phyloP scores from a whole-genome alignment of 2,113 vertebrate genomes.

The Oxyura jamaicensis region DNA sequence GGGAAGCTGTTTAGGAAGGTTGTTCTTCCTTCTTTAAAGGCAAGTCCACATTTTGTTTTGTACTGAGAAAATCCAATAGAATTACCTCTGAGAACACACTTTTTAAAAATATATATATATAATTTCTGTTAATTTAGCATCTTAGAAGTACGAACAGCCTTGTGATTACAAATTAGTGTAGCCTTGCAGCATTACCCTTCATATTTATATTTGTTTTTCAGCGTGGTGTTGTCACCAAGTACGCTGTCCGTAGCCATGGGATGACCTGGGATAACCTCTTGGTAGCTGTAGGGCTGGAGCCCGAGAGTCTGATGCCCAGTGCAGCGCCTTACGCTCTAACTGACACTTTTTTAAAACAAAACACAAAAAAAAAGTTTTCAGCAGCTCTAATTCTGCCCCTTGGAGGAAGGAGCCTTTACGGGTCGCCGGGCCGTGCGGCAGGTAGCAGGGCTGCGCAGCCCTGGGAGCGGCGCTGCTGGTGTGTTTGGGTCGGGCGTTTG shows the following conservation, averaged over 20 bases:
- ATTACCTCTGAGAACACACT: neutral
- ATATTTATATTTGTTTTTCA: neutral
- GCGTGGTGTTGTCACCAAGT: neutral
- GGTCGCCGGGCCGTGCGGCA: neutral
- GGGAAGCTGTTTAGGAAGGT: neutral
- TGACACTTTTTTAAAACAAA: neutral
- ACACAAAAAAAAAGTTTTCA: neutral
- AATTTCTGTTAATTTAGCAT: neutral
- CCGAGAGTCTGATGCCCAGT: neutral
- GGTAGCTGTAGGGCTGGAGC: neutral
- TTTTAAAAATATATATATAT: neutral
- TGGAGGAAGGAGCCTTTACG: neutral
- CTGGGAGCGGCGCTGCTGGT: neutral
- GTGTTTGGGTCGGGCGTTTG: neutral
- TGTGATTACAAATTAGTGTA: no score
- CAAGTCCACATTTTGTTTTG: neutral
- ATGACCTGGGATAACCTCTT: neutral
- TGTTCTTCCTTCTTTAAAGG: neutral
- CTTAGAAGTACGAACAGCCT: neutral
- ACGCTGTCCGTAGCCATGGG: fast-evolving
- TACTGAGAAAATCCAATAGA: neutral
- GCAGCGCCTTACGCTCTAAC: fast-evolving
- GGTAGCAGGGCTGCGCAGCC: neutral
- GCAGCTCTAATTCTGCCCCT: neutral
- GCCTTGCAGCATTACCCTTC: neutral